phyloP scores from a whole-genome alignment of 2,888 invertebrate species.

The Torymus aiolomorphi region DNA sequence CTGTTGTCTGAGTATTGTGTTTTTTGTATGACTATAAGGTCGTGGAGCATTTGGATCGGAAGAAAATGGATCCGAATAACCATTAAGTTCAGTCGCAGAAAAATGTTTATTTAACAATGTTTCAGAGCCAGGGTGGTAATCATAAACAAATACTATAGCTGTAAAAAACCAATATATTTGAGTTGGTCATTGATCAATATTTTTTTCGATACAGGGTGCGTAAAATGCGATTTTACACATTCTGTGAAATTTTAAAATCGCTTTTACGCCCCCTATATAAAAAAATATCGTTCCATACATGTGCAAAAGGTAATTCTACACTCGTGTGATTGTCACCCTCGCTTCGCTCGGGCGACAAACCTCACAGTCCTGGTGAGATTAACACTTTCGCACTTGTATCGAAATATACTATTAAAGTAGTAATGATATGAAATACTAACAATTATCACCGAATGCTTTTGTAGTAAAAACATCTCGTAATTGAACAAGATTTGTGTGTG shows the following conservation, averaged over 20 bases:
- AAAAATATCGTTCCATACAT: no score
- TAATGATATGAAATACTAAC: conserved; percentile 78
- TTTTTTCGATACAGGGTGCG: no score
- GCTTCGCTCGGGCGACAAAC: no score
- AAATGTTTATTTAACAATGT: conserved; percentile 93
- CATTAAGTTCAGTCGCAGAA: conserved; percentile 80
- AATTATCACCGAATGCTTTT: conserved; percentile 96
- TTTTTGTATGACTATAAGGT: conserved; percentile 89
- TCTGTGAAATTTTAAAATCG: no score
- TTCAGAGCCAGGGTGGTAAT: conserved; percentile 94
- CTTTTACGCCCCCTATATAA: no score
- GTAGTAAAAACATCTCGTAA: conserved; percentile 95
- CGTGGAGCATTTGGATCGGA: conserved; percentile 88
- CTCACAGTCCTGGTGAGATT: no score
- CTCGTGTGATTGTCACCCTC: no score
- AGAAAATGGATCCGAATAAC: conserved; percentile 87
- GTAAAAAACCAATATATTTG: conserved; percentile 68
- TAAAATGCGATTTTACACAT: no score
- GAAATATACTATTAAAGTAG: no score
- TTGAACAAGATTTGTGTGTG: conserved; percentile 95
- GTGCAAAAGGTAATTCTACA: no score
- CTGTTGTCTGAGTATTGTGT: conserved; percentile 86
- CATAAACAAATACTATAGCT: conserved; percentile 97
- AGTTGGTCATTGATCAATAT: not conserved
- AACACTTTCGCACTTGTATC: no score